Conservation (phyloP, 2,797 vertebrate genomes). For the Amblyraja radiata region DNA sequence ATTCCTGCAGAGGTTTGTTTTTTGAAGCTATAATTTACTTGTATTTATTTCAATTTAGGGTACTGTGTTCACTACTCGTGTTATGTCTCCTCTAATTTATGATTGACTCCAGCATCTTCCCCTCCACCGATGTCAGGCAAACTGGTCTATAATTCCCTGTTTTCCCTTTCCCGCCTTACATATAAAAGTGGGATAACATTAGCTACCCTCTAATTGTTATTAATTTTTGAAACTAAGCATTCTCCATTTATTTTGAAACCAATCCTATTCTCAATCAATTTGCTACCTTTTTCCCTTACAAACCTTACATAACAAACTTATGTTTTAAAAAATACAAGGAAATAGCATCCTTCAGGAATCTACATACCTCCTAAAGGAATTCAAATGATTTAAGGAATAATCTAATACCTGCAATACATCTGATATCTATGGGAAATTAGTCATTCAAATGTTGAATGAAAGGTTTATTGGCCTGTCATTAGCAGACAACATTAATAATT, state of each 20-base stretch:
- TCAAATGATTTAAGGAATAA: not conserved
- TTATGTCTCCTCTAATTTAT: too few relatives aligned
- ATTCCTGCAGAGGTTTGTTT: too few relatives aligned
- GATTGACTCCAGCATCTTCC: too few relatives aligned
- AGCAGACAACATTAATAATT: not conserved
- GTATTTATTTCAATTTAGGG: too few relatives aligned
- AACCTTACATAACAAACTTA: not conserved
- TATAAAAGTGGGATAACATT: too few relatives aligned
- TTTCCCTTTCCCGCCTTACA: too few relatives aligned
- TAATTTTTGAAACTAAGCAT: not conserved
- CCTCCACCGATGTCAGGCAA: too few relatives aligned
- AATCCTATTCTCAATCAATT: not conserved
- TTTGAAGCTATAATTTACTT: too few relatives aligned
- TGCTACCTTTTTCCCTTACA: not conserved
- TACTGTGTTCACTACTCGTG: too few relatives aligned
- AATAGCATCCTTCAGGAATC: not conserved
- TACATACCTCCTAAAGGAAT: not conserved
- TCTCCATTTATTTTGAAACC: not conserved
- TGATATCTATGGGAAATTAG: not conserved
- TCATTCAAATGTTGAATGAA: not conserved
- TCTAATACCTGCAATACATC: not conserved
- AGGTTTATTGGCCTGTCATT: not conserved
- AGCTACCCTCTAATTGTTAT: not conserved
- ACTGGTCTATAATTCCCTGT: too few relatives aligned
- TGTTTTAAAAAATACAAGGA: not conserved